Evolutionary conservation across 2,113 vertebrate genomes (phyloP).

Genomic region (Ailurus styani): DNA sequence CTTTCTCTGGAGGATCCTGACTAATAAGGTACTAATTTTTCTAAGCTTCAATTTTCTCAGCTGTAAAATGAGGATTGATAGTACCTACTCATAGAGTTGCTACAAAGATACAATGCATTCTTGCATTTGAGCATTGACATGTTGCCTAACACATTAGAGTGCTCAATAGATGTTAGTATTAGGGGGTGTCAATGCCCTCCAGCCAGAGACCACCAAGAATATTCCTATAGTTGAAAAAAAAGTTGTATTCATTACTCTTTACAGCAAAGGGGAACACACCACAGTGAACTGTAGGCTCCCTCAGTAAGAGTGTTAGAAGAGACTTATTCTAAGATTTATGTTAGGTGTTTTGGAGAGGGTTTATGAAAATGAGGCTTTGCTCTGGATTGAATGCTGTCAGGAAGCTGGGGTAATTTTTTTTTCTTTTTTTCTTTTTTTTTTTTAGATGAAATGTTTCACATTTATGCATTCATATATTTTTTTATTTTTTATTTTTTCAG

Average conservation of each 20-base stretch:
- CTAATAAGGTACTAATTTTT: not conserved
- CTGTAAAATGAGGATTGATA: not conserved
- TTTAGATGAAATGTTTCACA: no score
- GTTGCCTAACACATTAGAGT: not conserved
- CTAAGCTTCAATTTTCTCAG: not conserved
- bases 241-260: not conserved
- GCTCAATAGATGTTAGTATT: not conserved
- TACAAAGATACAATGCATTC: not conserved
- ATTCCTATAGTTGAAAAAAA: not conserved
- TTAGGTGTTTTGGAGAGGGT: not conserved
- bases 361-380: not conserved
- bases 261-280: not conserved
- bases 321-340: not conserved
- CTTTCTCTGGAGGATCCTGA: not conserved
- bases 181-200: not conserved
- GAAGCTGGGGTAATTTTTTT: not conserved
- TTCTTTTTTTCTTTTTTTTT: no score
- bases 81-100: not conserved
- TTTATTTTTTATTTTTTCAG: no score
- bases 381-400: not conserved
- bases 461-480: no score
- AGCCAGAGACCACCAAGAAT: not conserved
- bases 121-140: not conserved
- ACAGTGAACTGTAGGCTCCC: not conserved
- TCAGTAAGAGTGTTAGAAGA: not conserved